phyloP scores from a whole-genome alignment of 2,888 invertebrate species.

The Tuberolachnus salignus region DNA sequence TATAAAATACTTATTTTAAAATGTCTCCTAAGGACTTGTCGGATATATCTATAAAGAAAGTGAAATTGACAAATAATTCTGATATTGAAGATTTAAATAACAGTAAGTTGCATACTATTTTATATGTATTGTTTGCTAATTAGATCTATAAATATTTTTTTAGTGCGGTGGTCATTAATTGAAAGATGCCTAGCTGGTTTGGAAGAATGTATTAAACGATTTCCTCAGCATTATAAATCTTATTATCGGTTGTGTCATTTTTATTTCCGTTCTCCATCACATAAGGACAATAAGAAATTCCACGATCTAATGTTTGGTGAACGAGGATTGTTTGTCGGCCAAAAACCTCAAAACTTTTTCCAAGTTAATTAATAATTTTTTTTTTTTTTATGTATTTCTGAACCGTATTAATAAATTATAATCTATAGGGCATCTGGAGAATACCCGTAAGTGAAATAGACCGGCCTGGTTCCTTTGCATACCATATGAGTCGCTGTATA shows the following conservation, averaged over 20 bases:
- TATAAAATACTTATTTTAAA: not conserved
- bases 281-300: slow-evolving; percentile 73
- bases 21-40: slow-evolving; percentile 10
- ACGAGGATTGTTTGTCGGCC: slow-evolving; percentile 83
- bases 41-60: slow-evolving; percentile 11
- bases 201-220: slow-evolving; percentile 82
- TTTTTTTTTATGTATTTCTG: not conserved
- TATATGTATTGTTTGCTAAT: not conserved
- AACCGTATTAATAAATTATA: not conserved
- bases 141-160: not conserved
- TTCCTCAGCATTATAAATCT: slow-evolving; percentile 92
- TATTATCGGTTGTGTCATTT: slow-evolving; percentile 85
- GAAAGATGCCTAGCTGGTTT: slow-evolving; percentile 76
- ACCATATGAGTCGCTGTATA: slow-evolving; percentile 87
- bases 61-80: not conserved
- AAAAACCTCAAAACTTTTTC: slow-evolving; percentile 85
- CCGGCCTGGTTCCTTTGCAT: slow-evolving; percentile 87
- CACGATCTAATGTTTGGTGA: slow-evolving; percentile 74
- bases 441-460: slow-evolving; percentile 90
- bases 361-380: slow-evolving; percentile 69
- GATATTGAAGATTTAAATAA: not conserved
- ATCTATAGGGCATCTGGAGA: slow-evolving; percentile 82
- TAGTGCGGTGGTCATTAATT: slow-evolving; percentile 64
- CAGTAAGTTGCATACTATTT: slow-evolving; percentile 12
- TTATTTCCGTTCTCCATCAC: slow-evolving; percentile 75